These are phyloP conservation scores for Cygnus atratus DNA, from an alignment of 2,113 vertebrate genomes.

Conservation along the genomic window DNA sequence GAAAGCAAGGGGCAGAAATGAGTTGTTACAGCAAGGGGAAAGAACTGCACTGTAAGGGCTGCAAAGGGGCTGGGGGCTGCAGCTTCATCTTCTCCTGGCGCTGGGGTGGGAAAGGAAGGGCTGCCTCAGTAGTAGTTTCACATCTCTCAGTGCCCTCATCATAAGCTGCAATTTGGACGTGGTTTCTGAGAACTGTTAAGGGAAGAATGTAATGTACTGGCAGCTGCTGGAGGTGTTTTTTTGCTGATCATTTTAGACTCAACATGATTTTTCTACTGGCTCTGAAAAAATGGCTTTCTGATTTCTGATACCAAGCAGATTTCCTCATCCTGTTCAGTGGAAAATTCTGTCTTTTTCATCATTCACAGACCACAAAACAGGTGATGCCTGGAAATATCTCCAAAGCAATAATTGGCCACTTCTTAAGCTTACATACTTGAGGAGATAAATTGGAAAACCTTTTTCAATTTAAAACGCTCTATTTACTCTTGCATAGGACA, in stretches of 20 bases:
- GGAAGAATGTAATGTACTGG: neutral
- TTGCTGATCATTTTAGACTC: neutral
- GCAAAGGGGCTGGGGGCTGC: neutral
- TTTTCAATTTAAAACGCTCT: neutral
- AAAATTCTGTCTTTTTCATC: neutral
- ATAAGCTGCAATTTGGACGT: neutral
- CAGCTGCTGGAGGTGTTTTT: neutral
- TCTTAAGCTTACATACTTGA: neutral
- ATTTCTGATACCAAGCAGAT: neutral
- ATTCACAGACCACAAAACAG: neutral
- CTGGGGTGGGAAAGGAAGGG: neutral
- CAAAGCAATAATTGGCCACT: neutral
- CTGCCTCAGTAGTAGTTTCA: neutral
- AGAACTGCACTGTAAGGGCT: neutral
- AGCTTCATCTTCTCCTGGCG: neutral
- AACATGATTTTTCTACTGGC: neutral
- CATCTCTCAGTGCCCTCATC: neutral
- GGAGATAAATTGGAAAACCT: neutral
- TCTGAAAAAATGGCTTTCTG: neutral
- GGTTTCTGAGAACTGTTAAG: neutral
- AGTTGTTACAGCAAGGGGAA: neutral
- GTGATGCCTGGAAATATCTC: neutral
- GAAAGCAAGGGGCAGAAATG: neutral
- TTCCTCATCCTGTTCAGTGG: neutral
- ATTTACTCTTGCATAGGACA: neutral